A percentile compares a stretch with the other conserved stretches of the same genome.
phyloP scores from a whole-genome alignment of 2,797 vertebrate species.

The Anabacerthia variegaticeps region DNA sequence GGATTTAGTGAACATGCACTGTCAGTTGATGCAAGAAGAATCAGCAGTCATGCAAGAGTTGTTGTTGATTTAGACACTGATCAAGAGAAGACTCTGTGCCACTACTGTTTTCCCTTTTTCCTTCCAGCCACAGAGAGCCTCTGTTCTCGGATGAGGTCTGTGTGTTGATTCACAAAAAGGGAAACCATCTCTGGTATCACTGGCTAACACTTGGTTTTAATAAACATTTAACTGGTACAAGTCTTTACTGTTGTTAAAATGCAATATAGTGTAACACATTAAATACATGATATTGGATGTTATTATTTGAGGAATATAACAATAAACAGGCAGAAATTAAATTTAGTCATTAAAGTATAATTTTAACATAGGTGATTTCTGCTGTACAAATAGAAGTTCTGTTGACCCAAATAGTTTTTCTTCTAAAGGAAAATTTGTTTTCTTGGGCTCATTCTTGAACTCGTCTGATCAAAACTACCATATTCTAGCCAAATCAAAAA shows the following conservation, averaged over 20 bases:
- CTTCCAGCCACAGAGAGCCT: conserved; percentile 19
- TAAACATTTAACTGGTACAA: conserved; percentile 4
- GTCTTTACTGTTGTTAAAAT: neutral
- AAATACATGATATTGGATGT: neutral
- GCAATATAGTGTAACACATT: neutral
- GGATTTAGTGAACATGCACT: neutral
- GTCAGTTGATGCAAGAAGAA: conserved; percentile 28
- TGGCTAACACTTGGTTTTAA: neutral
- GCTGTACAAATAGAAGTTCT: neutral
- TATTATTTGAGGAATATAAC: neutral
- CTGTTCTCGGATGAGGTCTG: conserved; percentile 23
- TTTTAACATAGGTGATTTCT: neutral
- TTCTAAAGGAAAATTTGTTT: neutral
- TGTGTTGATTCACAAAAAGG: conserved; percentile 10
- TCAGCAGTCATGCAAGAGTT: conserved; percentile 35
- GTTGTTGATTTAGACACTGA: conserved; percentile 34
- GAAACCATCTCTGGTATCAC: conserved; percentile 23
- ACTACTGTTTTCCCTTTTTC: conserved; percentile 16
- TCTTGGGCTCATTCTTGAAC: neutral
- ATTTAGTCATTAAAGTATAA: neutral
- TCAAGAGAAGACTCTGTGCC: conserved; percentile 35
- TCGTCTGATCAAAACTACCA: neutral
- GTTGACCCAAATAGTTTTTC: neutral
- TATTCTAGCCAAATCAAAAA: neutral
- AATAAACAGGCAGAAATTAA: neutral